Conservation (phyloP, 2,888 invertebrate genomes). For the Tinea trinotella region DNA sequence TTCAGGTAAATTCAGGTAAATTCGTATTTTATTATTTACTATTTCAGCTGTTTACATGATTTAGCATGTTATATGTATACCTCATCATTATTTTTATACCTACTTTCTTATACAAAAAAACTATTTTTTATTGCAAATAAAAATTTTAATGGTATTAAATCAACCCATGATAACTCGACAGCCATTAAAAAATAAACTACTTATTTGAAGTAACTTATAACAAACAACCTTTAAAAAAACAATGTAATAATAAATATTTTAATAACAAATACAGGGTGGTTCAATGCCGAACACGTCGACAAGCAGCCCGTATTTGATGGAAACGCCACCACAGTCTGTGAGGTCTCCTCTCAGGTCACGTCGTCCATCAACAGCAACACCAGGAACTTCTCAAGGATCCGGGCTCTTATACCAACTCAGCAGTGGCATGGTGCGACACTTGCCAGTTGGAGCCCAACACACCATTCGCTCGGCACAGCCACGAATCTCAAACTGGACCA, state of each 20-base stretch:
- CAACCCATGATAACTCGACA: too few species aligned
- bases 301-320: slow-evolving; percentile 88
- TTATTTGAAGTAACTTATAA: too few species aligned
- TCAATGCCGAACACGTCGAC: slow-evolving; percentile 93
- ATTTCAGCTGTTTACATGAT: too few species aligned
- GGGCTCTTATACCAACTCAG: slow-evolving; percentile 90
- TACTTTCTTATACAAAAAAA: too few species aligned
- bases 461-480: slow-evolving; percentile 61
- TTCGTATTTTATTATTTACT: too few species aligned
- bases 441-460: slow-evolving; percentile 77
- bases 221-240: too few species aligned
- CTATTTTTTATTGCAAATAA: too few species aligned
- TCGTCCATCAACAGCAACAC: slow-evolving; percentile 77
- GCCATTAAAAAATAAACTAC: too few species aligned
- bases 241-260: background rate
- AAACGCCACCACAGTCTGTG: slow-evolving; percentile 73
- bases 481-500: slow-evolving; percentile 60
- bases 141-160: too few species aligned
- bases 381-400: slow-evolving; percentile 79
- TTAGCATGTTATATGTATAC: too few species aligned
- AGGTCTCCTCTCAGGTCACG: slow-evolving; percentile 85
- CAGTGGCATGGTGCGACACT: slow-evolving; percentile 94
- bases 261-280: slow-evolving; percentile 78
- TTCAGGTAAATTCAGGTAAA: too few species aligned
- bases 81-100: too few species aligned